A percentile compares a stretch with the other conserved stretches of the same genome.
Conservation (phyloP, 1,140 invertebrate genomes). For the Cyphomyrmex costatus region DNA sequence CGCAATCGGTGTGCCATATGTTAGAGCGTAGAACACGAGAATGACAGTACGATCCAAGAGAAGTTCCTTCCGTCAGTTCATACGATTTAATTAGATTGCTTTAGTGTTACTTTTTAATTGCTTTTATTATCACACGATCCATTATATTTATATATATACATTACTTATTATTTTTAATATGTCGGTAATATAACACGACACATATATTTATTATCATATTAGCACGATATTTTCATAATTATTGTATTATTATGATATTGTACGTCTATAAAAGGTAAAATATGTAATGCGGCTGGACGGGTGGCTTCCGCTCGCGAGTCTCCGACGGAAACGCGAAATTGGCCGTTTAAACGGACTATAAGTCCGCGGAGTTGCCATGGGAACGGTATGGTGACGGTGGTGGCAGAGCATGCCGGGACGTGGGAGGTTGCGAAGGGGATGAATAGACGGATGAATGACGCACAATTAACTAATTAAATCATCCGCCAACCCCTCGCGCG, state of each 20-base stretch:
- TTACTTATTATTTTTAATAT: slow-evolving; percentile 25
- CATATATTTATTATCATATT: slow-evolving; percentile 3
- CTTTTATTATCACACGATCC: too few relatives aligned
- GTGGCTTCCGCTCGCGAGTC: slow-evolving; percentile 63
- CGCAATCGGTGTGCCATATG: slow-evolving; percentile 71
- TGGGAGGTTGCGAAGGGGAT: slow-evolving; percentile 81
- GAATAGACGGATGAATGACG: slow-evolving; percentile 87
- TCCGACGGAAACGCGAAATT: slow-evolving; percentile 68
- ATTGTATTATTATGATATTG: not conserved
- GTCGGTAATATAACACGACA: not conserved
- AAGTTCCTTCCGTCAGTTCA: not conserved
- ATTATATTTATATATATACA: not conserved
- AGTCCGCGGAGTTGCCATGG: slow-evolving; percentile 83
- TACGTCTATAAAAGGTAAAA: not conserved
- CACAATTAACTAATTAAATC: slow-evolving; percentile 87
- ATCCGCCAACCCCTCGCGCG: slow-evolving; percentile 84
- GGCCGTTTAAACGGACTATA: slow-evolving; percentile 67
- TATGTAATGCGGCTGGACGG: not conserved
- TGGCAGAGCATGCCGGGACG: slow-evolving; percentile 66
- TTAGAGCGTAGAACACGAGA: slow-evolving; percentile 32
- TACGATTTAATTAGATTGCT: slow-evolving; percentile 20
- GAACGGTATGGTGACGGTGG: slow-evolving; percentile 80
- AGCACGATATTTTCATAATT: slow-evolving; percentile 1
- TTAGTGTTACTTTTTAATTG: not conserved
- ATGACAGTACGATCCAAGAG: slow-evolving; percentile 1